Base-by-base conservation (phyloP, 2,888 invertebrate species). In the Kuschelorhynchus macadamiae region DNA sequence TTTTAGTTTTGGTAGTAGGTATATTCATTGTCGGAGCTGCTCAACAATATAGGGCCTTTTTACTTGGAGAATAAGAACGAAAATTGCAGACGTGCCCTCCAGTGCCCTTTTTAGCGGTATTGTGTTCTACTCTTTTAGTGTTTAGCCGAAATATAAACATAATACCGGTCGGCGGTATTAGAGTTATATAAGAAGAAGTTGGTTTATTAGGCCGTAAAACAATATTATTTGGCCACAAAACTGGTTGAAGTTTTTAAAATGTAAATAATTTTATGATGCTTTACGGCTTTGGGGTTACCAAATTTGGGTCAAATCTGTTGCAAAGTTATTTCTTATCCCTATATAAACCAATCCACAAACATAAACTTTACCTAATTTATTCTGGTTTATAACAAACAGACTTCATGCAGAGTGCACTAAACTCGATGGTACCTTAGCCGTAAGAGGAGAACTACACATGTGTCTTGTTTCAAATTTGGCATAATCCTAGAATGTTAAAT, bases 1-100 rank as follows among this genome's bases (percentile, higher is more conserved):
- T 70, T 70, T 70, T 66, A 70, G 70, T 61, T 70, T 65, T 65
- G 70, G 70, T 70, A 69, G 64, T 57, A 61, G 67, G 67, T 67
- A 67, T n/a, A n/a, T 56, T 50, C 47, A 67, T 67, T 67, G 49
- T 67, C 4, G 41, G 46, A 9, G 2, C 20, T 16, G 32, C n/a
- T 8, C 12, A 44, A 33, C 65, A 55, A 62, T 66, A 25, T 46
- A 14, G 44, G 17, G 21, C 66, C 25, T 67, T 55, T 50, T 59
- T 53, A 32, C 14, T 25, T 11, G 4, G 17, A 14, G 20, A 39
- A 60, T 55, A 46, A 44, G 49, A 55, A 11, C 30, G n/a, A 47
- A 33, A 55, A 41, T 60, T 20, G 60, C 8, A 47, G 41, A 41
- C 60, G 60, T 60, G 60, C 60, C 49, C n/a, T 9, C 21, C 25